Conservation (phyloP, 2,888 invertebrate genomes). For the Heterodera filipjevi region DNA sequence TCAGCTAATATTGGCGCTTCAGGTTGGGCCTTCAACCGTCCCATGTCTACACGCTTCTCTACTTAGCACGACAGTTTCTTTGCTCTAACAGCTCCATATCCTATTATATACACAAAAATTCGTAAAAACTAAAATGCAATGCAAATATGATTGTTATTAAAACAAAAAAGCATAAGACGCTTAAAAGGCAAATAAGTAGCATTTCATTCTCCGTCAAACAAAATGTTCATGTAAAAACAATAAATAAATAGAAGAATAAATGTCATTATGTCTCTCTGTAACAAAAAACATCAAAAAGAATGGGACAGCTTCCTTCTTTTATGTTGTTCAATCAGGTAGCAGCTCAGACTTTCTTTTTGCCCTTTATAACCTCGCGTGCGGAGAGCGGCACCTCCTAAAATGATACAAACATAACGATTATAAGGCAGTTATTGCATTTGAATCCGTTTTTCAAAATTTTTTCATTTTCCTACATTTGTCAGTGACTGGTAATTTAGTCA, state of each 20-base stretch:
- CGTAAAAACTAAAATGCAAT: too few species aligned
- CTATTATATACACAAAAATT: not conserved
- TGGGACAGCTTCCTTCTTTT: not conserved
- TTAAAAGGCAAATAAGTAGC: not conserved
- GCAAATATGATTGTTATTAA: too few species aligned
- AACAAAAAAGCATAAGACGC: not conserved
- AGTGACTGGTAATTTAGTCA: too few species aligned
- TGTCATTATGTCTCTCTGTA: not conserved
- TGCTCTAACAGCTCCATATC: not conserved
- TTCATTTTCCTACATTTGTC: too few species aligned
- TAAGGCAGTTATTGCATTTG: too few species aligned
- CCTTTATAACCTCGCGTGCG: too few species aligned
- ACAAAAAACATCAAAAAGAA: slow-evolving; percentile 9
- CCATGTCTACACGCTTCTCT: not conserved
- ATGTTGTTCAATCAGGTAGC: too few species aligned
- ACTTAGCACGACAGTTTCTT: not conserved
- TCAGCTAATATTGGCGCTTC: not conserved
- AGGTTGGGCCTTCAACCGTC: not conserved
- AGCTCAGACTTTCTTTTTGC: too few species aligned
- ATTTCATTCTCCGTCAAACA: not conserved
- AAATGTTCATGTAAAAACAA: not conserved
- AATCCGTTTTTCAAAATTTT: too few species aligned
- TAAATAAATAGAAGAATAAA: not conserved
- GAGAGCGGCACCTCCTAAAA: too few species aligned
- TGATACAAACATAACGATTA: too few species aligned